Percentiles rank a stretch among this genome's conserved stretches.
Evolutionary conservation across 2,888 invertebrate species (phyloP).

Genomic region (Lithophane ornitopus): DNA sequence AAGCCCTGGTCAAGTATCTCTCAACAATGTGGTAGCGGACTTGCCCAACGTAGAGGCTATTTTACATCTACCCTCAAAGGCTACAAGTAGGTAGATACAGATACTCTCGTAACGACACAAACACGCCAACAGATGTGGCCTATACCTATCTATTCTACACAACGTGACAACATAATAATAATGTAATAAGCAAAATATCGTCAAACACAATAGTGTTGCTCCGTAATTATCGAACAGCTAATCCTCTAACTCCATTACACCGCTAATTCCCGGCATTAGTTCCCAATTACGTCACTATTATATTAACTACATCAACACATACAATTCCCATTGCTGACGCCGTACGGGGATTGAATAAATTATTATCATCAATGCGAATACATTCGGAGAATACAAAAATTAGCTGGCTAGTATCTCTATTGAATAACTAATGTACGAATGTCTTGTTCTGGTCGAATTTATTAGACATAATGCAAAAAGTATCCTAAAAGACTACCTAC

Average conservation of each 20-base stretch:
- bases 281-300: constrained; percentile 56
- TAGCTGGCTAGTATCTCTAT: constrained; percentile 11
- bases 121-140: not conserved
- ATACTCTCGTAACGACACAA: not conserved
- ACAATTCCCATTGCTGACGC: constrained; percentile 47
- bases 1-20: not conserved
- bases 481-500: not conserved
- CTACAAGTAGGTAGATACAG: not conserved
- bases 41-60: not conserved
- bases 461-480: not conserved
- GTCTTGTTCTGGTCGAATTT: not conserved
- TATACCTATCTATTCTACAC: constrained; percentile 7
- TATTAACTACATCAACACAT: constrained; percentile 63
- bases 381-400: constrained; percentile 46
- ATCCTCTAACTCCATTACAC: constrained; percentile 58
- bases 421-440: constrained; percentile 11
- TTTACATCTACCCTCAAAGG: not conserved
- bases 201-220: constrained; percentile 13
- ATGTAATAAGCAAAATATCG: constrained; percentile 25
- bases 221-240: constrained; percentile 56
- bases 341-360: constrained; percentile 50
- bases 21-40: not conserved
- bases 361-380: constrained; percentile 54
- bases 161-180: constrained; percentile 32
- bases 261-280: constrained; percentile 57